Evolutionary conservation across 2,113 vertebrate species (phyloP).

Genomic region (Gymnorhina tibicen): DNA sequence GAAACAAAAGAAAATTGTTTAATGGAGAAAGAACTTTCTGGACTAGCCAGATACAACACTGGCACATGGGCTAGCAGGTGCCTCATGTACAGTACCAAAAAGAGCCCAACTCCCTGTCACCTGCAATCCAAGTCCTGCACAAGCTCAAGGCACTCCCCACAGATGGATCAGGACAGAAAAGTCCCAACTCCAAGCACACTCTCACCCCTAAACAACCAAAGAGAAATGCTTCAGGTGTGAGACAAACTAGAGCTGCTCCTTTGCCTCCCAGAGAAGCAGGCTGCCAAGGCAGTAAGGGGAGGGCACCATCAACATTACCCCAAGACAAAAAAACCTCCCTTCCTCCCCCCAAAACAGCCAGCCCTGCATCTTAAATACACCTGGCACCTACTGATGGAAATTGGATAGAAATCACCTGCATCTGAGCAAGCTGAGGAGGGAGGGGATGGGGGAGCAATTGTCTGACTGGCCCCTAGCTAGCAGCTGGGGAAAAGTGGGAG

Average conservation of each 20-base stretch:
- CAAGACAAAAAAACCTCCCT: rapidly evolving
- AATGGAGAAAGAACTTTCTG: background rate
- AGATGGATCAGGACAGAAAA: background rate
- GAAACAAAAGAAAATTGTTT: background rate
- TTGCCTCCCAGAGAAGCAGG: background rate
- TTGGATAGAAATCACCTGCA: background rate
- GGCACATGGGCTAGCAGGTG: background rate
- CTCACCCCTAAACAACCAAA: background rate
- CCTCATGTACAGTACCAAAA: background rate
- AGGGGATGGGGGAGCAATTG: background rate
- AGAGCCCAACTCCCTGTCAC: background rate
- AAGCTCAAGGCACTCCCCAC: too few species aligned
- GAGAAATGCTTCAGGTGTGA: background rate
- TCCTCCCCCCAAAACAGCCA: rapidly evolving
- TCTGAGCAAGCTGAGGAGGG: background rate
- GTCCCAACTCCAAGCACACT: background rate
- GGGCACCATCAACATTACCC: rapidly evolving
- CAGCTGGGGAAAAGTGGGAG: background rate
- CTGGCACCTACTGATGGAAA: background rate
- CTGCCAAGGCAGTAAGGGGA: rapidly evolving
- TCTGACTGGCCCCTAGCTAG: background rate
- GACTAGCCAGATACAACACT: background rate
- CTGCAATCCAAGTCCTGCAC: background rate
- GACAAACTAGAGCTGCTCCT: background rate
- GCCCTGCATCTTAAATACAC: background rate